Percentiles rank a stretch among this genome's conserved stretches.
Conservation (phyloP, 2,797 vertebrate species). For the Luscinia megarhynchos region DNA sequence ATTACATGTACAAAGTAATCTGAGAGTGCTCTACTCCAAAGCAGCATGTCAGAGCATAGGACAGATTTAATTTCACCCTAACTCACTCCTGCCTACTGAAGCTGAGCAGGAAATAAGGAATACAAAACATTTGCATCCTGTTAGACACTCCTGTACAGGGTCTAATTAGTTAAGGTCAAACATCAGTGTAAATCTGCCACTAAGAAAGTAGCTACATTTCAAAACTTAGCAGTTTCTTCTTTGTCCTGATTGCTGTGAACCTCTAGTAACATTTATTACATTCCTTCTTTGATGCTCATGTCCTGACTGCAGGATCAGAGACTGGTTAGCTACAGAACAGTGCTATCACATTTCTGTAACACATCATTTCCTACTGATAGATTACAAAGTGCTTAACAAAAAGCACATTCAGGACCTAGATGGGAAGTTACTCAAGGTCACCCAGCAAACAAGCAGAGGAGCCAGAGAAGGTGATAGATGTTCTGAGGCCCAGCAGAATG, state of each 20-base stretch:
- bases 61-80: constrained; percentile 28
- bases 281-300: background rate
- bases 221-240: background rate
- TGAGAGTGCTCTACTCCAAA: background rate
- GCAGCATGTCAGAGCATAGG: background rate
- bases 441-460: background rate
- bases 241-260: background rate
- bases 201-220: background rate
- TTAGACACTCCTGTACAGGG: background rate
- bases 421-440: background rate
- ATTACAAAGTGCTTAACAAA: background rate
- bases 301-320: background rate
- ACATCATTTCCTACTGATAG: background rate
- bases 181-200: background rate
- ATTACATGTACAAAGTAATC: background rate
- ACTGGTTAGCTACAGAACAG: background rate
- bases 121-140: background rate
- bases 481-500: background rate
- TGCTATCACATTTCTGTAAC: background rate
- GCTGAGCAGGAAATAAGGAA: constrained; percentile 6
- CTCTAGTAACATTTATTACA: background rate
- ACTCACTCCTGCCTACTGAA: background rate
- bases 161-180: constrained; percentile 17
- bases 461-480: background rate
- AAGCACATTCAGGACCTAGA: background rate